Conservation (phyloP, 2,113 vertebrate species). For the Hippolais icterina region DNA sequence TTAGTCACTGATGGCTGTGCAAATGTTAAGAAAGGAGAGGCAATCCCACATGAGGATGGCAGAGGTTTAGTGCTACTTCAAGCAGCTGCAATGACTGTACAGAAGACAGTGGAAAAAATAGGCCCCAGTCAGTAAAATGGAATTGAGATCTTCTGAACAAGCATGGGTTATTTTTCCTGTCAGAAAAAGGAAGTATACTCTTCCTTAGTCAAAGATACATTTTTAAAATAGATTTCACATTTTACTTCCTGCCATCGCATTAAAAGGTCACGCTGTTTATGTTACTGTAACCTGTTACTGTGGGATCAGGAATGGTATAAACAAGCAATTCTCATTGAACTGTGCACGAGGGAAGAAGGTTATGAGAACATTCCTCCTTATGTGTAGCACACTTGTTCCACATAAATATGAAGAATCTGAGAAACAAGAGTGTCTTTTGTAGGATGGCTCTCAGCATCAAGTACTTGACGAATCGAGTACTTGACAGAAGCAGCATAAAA, state of each 20-base stretch:
- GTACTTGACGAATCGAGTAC: background rate
- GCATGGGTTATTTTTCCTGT: conserved; percentile 24
- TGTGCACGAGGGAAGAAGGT: background rate
- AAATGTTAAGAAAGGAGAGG: background rate
- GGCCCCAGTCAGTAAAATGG: background rate
- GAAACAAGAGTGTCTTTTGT: conserved; percentile 40
- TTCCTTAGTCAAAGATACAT: conserved; percentile 49
- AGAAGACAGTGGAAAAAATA: background rate
- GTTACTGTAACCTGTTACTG: conserved; percentile 44
- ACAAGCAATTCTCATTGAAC: conserved; percentile 27
- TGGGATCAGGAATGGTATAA: conserved; percentile 26
- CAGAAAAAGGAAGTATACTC: conserved; percentile 61
- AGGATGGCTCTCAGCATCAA: background rate
- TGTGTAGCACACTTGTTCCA: conserved; percentile 14
- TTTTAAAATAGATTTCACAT: conserved; percentile 64
- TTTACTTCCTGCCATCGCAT: conserved; percentile 49
- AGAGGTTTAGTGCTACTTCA: background rate
- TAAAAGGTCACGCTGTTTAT: conserved; percentile 60
- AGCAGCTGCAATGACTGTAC: background rate
- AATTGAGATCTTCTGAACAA: background rate
- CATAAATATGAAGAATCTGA: conserved; percentile 32
- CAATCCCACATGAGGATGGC: background rate
- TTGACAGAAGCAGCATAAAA: background rate
- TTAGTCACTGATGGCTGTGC: background rate
- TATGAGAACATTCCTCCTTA: conserved; percentile 42